These are phyloP conservation scores for Serinus canaria DNA, from an alignment of 2,113 vertebrate genomes.

Conservation along the genomic window DNA sequence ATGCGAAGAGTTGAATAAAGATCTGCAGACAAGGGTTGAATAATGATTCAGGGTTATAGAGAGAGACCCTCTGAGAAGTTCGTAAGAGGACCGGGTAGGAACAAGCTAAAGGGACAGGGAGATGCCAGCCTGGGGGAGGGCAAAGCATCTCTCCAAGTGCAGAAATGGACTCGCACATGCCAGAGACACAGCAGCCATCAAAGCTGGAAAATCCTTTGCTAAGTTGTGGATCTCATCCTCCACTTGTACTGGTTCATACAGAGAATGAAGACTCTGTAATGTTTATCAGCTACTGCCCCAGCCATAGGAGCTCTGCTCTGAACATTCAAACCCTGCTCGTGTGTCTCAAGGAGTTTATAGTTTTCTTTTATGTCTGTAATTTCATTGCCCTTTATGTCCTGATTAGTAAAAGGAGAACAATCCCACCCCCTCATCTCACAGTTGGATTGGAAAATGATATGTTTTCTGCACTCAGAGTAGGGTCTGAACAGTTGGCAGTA, in stretches of 20 bases:
- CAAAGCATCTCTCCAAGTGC: not conserved
- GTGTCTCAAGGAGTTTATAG: not conserved
- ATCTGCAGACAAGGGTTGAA: not conserved
- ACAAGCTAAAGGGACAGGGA: not conserved
- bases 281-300: not conserved
- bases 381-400: not conserved
- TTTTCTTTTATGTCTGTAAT: not conserved
- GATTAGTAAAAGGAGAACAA: not conserved
- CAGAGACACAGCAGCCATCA: not conserved
- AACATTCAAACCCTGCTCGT: not conserved
- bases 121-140: not conserved
- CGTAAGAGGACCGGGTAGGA: not conserved
- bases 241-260: not conserved
- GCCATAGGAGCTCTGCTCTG: not conserved
- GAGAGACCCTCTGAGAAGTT: not conserved
- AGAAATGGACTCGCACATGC: not conserved
- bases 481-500: conserved; percentile 23
- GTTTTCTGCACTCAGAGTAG: not conserved
- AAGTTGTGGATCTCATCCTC: not conserved
- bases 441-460: not conserved
- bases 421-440: not conserved
- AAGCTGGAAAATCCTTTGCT: not conserved
- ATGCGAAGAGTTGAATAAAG: not conserved
- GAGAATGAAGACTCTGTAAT: not conserved
- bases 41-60: not conserved